Base-by-base conservation (phyloP, 2,113 vertebrate species). In the Asarcornis scutulata region DNA sequence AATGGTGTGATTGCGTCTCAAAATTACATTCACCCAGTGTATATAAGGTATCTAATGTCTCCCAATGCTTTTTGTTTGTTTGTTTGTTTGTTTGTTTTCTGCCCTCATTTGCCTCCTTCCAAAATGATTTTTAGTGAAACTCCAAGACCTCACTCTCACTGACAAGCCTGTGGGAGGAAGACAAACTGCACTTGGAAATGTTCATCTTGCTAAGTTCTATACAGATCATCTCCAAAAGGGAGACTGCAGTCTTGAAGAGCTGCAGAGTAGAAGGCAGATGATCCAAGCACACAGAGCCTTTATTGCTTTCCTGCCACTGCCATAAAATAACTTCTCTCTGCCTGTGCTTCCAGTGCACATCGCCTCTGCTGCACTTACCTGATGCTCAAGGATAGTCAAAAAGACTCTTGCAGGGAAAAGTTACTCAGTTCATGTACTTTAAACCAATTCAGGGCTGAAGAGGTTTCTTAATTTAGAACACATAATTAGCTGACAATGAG, bases 141-240 rank as follows among this genome's bases (percentile, higher is more conserved):
- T 87, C 53, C 29, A 84, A 87, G 78, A 59, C n/a, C 29, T 87
- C 85, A 67, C 60, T 93, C 81, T 74, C 60, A 87, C 71, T 86
- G 71, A 68, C 38, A 75, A 76, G 32, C 32, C 71, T 88, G 78
- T 16, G 0, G 34, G 66, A 87, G 26, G 62, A 87, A 76, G 52
- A 76, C 58, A 89, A 89, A 91, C 53, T 68, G 10, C 38, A 16
- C 77, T 85, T 79, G 78, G 58, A 89, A 83, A 71, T 1, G 4
- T 89, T 79, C 14, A 38, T 60, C 66, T 82, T 81, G 18, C 20
- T 1, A 17, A 79, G 29, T 40, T 91, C 32, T 83, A 44, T 86
- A 68, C 67, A 62, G 56, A 48, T 77, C 17, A 31, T 73, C 60
- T 87, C 42, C 60, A 60, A 82, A 84, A 79, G 11, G 22, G 22